Conservation (phyloP, 2,888 invertebrate genomes). For the Erebia ligea region DNA sequence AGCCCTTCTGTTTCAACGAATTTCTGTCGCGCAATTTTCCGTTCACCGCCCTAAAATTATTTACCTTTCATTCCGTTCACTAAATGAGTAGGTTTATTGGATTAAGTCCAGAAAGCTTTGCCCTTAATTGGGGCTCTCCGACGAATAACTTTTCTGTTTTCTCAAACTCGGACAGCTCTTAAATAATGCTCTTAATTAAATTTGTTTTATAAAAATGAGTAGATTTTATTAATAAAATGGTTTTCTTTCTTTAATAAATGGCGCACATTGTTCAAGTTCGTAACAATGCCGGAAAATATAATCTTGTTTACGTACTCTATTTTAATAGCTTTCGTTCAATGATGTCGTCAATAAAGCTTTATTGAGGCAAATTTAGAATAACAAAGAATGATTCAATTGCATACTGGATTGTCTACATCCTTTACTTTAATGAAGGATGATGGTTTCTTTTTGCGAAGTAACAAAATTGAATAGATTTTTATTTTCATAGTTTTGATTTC, state of each 20-base stretch:
- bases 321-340: constrained; percentile 8
- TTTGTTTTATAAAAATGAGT: constrained; percentile 56
- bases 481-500: too few relatives aligned
- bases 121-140: constrained; percentile 81
- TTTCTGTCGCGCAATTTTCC: constrained; percentile 58
- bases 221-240: constrained; percentile 29
- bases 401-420: constrained; percentile 64
- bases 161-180: constrained; percentile 78
- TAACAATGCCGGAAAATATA: constrained; percentile 8
- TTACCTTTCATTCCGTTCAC: constrained; percentile 79
- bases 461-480: too few relatives aligned
- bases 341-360: constrained; percentile 28
- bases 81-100: constrained; percentile 82
- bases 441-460: neutral
- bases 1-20: constrained; percentile 56
- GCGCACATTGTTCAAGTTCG: neutral
- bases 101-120: constrained; percentile 81
- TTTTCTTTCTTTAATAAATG: constrained; percentile 3
- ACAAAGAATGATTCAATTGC: constrained; percentile 59
- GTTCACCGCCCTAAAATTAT: constrained; percentile 70
- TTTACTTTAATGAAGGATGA: constrained; percentile 54
- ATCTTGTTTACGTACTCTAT: constrained; percentile 3
- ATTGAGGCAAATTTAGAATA: constrained; percentile 41
- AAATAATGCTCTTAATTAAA: constrained; percentile 78
- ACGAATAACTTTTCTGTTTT: constrained; percentile 81